Evolutionary conservation across 2,113 vertebrate genomes (phyloP).

Genomic region (Embiotoca jacksoni): DNA sequence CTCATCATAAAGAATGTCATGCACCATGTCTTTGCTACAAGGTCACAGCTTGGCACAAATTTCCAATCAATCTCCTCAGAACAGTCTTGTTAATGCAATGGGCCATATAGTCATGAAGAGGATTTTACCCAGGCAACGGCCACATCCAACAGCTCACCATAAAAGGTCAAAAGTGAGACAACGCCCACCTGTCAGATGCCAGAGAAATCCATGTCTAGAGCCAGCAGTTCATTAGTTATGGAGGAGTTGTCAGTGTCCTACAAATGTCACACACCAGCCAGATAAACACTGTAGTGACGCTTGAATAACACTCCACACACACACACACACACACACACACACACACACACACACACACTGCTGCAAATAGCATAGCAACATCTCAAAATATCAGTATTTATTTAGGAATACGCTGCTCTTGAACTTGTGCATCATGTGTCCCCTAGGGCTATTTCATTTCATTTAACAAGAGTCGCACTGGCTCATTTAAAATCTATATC

Average conservation of each 20-base stretch:
- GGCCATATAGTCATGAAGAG: background rate
- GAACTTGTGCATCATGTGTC: conserved; percentile 42
- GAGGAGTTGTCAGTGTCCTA: conserved; percentile 34
- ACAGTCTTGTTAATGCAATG: conserved; percentile 11
- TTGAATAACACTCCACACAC: conserved; percentile 18
- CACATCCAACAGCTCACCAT: conserved; percentile 31
- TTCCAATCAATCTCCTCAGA: background rate
- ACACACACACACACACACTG: background rate
- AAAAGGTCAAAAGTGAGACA: conserved; percentile 58
- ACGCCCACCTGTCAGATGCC: conserved; percentile 57
- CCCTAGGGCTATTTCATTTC: conserved; percentile 47
- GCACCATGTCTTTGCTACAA: background rate
- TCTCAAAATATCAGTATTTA: conserved; percentile 62
- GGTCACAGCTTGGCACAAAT: background rate
- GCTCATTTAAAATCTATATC: conserved; percentile 29
- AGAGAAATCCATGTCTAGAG: conserved; percentile 44
- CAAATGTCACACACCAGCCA: conserved; percentile 59
- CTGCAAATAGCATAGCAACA: conserved; percentile 67
- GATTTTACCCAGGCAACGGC: conserved; percentile 28
- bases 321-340: no score
- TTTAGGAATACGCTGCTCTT: conserved; percentile 25
- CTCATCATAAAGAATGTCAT: background rate
- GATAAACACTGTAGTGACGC: conserved; percentile 59
- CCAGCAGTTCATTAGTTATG: conserved; percentile 46
- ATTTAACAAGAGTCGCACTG: background rate